Base-by-base conservation (phyloP, 2,113 vertebrate genomes). In the Rattus rattus region DNA sequence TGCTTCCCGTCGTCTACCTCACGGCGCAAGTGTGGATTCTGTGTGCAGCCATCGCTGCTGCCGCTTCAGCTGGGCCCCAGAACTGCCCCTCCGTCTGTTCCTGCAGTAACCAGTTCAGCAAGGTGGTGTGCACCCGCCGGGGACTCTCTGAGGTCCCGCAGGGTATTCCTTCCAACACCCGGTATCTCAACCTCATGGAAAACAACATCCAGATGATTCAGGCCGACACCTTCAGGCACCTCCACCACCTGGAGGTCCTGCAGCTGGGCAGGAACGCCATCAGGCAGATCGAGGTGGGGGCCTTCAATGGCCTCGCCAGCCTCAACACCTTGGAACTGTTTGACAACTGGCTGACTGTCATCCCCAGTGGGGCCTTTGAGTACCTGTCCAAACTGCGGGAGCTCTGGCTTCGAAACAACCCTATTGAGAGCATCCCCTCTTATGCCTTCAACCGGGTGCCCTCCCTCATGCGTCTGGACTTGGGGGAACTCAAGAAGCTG, bases 271-370 rank as follows among this genome's bases (percentile, higher is more conserved):
- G 99, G 97, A 99, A 99, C 98, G 98, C 99, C 97, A 99, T 99
- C 98, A 99, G 99, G 90, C 99, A 99, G 98, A 99, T 99, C 79
- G 99, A 99, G 98, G 99, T 99, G 96, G 99, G 99, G 67, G 99
- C 99, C 81, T 99, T 99, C 97, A 99, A 99, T 39, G 99, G 99
- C 69, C 97, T 99, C 97, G 99, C 99, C 98, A 99, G 99, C 97
- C 99, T 99, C 98, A 99, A 99, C 98, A 99, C 99, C 72, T 96
- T 99, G 98, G 99, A 99, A 98, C 99, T 99, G 96, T 99, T 99
- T 2, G 99, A 99, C 98, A 99, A 99, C 99, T 99, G 99, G 98
- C 97, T 99, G 97, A 99, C 99, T 0, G 99, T 99, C 97, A 99
- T 99, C 97, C 99, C 99, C 90, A 99, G 99, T 59, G 99, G 99